These are phyloP conservation scores for Neelides sp. DNA, from an alignment of 1,140 invertebrate species.

Conservation along the genomic window DNA sequence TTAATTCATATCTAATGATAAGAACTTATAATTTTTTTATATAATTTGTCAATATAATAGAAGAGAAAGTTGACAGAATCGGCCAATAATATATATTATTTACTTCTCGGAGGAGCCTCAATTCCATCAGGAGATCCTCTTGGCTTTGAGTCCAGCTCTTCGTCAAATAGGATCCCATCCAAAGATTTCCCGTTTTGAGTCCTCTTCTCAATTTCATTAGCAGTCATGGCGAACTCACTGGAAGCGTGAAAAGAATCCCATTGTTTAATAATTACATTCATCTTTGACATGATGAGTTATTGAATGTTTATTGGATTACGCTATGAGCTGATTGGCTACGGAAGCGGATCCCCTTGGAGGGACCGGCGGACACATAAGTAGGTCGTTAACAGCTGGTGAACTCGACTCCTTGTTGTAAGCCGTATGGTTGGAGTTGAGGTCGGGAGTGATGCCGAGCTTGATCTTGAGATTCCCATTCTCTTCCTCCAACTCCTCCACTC, in stretches of 20 bases:
- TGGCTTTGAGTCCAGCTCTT: constrained; percentile 53
- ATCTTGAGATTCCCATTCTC: constrained; percentile 57
- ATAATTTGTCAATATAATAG: background rate
- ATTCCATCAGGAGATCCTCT: constrained; percentile 33
- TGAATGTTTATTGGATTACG: constrained; percentile 10
- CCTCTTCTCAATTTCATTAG: constrained; percentile 29
- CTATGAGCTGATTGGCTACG: constrained; percentile 34
- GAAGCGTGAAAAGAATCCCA: constrained; percentile 10
- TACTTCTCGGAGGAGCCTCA: constrained; percentile 35
- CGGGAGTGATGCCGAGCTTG: constrained; percentile 41
- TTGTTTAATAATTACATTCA: constrained; percentile 21
- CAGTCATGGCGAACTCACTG: constrained; percentile 28
- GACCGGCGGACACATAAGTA: constrained; percentile 40
- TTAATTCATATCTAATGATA: too few relatives aligned
- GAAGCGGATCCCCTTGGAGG: constrained; percentile 46
- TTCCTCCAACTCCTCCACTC: constrained; percentile 54
- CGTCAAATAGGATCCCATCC: constrained; percentile 67
- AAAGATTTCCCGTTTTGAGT: constrained; percentile 57
- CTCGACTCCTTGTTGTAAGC: background rate
- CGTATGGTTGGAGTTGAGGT: constrained; percentile 3
- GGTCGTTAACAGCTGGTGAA: constrained; percentile 9
- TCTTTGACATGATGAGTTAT: constrained; percentile 30
- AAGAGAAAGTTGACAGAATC: background rate
- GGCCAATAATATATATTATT: constrained; percentile 1
- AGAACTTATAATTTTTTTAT: too few relatives aligned